Percentiles rank a stretch among this genome's conserved stretches.
These are phyloP conservation scores for Flexamia atlantica DNA, from an alignment of 2,888 invertebrate genomes.

Conservation along the genomic window DNA sequence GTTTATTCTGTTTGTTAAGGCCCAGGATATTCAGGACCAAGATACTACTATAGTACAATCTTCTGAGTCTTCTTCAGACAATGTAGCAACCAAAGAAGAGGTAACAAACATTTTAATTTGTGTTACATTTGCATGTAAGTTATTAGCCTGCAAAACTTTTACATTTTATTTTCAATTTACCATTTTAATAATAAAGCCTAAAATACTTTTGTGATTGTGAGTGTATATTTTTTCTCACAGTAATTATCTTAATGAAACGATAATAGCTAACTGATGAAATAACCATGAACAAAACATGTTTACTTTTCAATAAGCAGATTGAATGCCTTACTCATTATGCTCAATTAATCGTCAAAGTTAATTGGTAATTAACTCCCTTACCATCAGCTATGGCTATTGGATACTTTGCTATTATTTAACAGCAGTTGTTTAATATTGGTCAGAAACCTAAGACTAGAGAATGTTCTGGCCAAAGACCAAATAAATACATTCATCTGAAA, in stretches of 20 bases:
- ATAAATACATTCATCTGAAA: too few species aligned
- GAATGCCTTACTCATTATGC: slow-evolving; percentile 21
- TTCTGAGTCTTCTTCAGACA: slow-evolving; percentile 14
- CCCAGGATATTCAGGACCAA: background rate
- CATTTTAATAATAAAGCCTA: too few species aligned
- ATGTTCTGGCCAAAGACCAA: too few species aligned
- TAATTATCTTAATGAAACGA: too few species aligned
- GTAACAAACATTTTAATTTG: too few species aligned
- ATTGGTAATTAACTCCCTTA: background rate
- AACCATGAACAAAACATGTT: background rate
- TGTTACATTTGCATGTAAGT: too few species aligned
- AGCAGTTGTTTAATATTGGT: background rate
- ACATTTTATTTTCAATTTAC: too few species aligned
- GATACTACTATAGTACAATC: background rate
- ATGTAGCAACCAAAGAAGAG: background rate
- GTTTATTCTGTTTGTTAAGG: background rate
- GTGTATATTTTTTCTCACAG: too few species aligned
- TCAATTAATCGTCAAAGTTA: slow-evolving; percentile 12
- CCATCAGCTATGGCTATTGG: slow-evolving; percentile 1
- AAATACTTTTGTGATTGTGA: too few species aligned
- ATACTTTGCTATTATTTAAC: slow-evolving; percentile 18
- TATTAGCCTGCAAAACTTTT: too few species aligned
- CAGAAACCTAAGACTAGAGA: too few species aligned
- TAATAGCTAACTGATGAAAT: background rate
- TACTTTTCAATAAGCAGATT: background rate